Percentiles rank a stretch among this genome's conserved stretches.
These are phyloP conservation scores for Leptodirus hochenwartii DNA, from an alignment of 2,888 invertebrate species.

Conservation along the genomic window DNA sequence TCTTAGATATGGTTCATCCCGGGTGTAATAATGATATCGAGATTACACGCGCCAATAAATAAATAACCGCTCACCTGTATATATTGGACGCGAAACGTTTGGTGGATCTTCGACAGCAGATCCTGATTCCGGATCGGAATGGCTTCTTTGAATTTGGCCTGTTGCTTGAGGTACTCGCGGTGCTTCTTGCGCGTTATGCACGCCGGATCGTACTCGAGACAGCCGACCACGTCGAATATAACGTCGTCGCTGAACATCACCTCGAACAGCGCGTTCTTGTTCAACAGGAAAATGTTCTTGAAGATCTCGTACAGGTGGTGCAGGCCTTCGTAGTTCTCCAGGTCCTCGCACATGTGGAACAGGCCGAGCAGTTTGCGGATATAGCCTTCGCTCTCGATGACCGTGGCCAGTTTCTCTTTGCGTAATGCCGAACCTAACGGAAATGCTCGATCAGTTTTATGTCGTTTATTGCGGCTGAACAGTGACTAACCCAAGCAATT, in stretches of 20 bases:
- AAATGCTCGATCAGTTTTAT: too few relatives aligned
- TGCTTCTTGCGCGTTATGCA: constrained; percentile 76
- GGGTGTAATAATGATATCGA: too few relatives aligned
- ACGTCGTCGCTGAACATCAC: constrained; percentile 95
- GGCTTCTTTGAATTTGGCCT: constrained; percentile 82
- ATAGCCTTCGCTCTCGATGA: constrained; percentile 87
- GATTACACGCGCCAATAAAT: too few relatives aligned
- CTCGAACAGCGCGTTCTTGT: constrained; percentile 93
- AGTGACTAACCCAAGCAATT: constrained; percentile 75
- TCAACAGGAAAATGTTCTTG: constrained; percentile 95
- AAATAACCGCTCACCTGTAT: too few relatives aligned
- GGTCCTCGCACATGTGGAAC: constrained; percentile 94
- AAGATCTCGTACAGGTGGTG: constrained; percentile 96
- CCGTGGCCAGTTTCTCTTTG: constrained; percentile 86
- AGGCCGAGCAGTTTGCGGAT: constrained; percentile 86
- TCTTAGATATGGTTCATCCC: too few relatives aligned
- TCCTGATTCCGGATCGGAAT: constrained; percentile 92
- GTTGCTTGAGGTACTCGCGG: constrained; percentile 84
- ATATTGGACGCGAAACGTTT: constrained; percentile 98
- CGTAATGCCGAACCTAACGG: constrained; percentile 73
- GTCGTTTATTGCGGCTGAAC: too few relatives aligned
- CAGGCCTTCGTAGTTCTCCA: constrained; percentile 85
- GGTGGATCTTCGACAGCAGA: constrained; percentile 94
- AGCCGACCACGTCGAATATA: constrained; percentile 95
- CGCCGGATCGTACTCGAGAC: constrained; percentile 93